phyloP scores from a whole-genome alignment of 1,140 invertebrate genomes.

The Ladona fulva region DNA sequence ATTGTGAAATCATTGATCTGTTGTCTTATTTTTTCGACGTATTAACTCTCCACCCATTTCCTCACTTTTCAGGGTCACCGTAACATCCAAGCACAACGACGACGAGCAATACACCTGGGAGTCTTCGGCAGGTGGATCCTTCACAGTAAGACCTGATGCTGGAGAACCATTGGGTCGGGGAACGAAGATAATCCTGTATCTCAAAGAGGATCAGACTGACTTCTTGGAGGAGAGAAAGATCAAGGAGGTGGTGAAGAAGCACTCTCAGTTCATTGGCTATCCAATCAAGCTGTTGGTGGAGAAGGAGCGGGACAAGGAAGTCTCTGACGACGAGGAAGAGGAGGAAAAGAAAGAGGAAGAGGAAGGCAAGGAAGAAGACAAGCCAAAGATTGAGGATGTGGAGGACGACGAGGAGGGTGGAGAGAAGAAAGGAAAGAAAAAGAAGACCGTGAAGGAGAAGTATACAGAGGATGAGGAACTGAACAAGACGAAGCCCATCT shows the following conservation, averaged over 20 bases:
- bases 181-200: slow-evolving; percentile 77
- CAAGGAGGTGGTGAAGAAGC: slow-evolving; percentile 97
- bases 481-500: slow-evolving; percentile 99
- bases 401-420: slow-evolving; percentile 72
- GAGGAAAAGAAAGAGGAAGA: slow-evolving; percentile 55
- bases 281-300: slow-evolving; percentile 92
- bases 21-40: no score
- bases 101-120: slow-evolving; percentile 93
- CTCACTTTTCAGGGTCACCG: slow-evolving; percentile 56
- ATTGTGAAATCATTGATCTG: no score
- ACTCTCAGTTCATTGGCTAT: slow-evolving; percentile 98
- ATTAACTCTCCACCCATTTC: no score
- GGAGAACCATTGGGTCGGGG: slow-evolving; percentile 72
- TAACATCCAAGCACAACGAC: slow-evolving; percentile 92
- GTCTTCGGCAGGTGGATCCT: slow-evolving; percentile 85
- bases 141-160: slow-evolving; percentile 66
- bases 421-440: slow-evolving; percentile 82
- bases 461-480: slow-evolving; percentile 96
- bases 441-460: slow-evolving; percentile 94
- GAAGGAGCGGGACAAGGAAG: slow-evolving; percentile 91
- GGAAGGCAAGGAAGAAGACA: slow-evolving; percentile 49
- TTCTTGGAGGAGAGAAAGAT: slow-evolving; percentile 88
- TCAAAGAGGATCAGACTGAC: slow-evolving; percentile 88
- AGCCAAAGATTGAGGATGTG: slow-evolving; percentile 83
- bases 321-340: slow-evolving; percentile 79